Evolutionary conservation across 1,140 invertebrate genomes (phyloP).

Genomic region (Rhyzopertha dominica): DNA sequence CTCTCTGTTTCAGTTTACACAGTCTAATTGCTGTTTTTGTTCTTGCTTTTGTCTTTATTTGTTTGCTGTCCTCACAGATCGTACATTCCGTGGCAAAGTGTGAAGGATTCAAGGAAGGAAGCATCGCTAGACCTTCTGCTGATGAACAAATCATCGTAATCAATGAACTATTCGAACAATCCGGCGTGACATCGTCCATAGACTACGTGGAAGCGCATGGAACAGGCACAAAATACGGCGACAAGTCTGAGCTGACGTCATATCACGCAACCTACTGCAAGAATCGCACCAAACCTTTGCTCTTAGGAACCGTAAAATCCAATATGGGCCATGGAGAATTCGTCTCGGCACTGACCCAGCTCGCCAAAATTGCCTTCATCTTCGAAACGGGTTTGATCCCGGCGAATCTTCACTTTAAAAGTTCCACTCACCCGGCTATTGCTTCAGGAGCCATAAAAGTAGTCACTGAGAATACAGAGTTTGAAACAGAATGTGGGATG

Average conservation of each 20-base stretch:
- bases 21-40: too few relatives aligned
- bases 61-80: constrained; percentile 36
- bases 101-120: constrained; percentile 71
- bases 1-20: too few relatives aligned
- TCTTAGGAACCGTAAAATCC: constrained; percentile 87
- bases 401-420: constrained; percentile 73
- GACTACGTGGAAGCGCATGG: constrained; percentile 90
- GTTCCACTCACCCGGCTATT: constrained; percentile 66
- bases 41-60: too few relatives aligned
- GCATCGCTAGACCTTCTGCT: constrained; percentile 88
- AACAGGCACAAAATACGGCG: constrained; percentile 74
- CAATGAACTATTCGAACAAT: constrained; percentile 79
- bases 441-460: constrained; percentile 69
- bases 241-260: constrained; percentile 82
- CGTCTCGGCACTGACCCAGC: constrained; percentile 77
- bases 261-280: constrained; percentile 78
- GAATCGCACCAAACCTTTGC: constrained; percentile 60
- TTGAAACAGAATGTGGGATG: constrained; percentile 54
- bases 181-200: constrained; percentile 65
- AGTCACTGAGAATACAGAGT: constrained; percentile 59
- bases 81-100: constrained; percentile 66
- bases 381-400: constrained; percentile 68
- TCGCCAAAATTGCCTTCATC: constrained; percentile 71
- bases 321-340: constrained; percentile 92
- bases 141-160: constrained; percentile 74